Conservation (phyloP, 2,888 invertebrate genomes). For the Empis livida region DNA sequence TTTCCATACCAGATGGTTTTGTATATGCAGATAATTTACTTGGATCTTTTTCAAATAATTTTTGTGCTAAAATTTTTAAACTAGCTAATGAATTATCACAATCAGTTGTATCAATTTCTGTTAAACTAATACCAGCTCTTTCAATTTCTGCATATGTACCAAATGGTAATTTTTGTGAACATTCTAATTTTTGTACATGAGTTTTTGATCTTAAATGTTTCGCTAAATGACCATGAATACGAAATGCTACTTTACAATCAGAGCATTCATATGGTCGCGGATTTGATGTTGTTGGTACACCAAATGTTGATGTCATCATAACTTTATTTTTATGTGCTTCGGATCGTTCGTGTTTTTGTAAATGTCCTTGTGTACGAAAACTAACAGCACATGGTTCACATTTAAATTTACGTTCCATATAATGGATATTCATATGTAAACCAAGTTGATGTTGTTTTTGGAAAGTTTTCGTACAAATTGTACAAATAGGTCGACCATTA, state of each 20-base stretch:
- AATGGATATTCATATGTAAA: conserved; percentile 90
- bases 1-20: conserved; percentile 27
- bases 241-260: conserved; percentile 91
- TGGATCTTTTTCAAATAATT: conserved; percentile 69
- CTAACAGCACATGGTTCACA: conserved; percentile 87
- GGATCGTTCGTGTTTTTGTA: conserved; percentile 87
- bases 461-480: conserved; percentile 84
- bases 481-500: conserved; percentile 65
- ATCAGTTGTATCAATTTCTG: conserved; percentile 92
- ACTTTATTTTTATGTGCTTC: conserved; percentile 88
- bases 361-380: conserved; percentile 79
- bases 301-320: conserved; percentile 74
- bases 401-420: conserved; percentile 81
- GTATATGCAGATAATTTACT: conserved; percentile 49
- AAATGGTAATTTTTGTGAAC: conserved; percentile 82
- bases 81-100: conserved; percentile 90
- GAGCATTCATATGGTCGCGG: conserved; percentile 93
- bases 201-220: conserved; percentile 94
- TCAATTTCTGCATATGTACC: conserved; percentile 92
- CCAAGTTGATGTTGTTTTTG: conserved; percentile 80
- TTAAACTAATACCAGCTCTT: conserved; percentile 75
- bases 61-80: conserved; percentile 66
- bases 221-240: conserved; percentile 92
- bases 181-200: conserved; percentile 90
- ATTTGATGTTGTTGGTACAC: conserved; percentile 72